Conservation (phyloP, 1,140 invertebrate genomes). For the Druon quercuslanigerum region DNA sequence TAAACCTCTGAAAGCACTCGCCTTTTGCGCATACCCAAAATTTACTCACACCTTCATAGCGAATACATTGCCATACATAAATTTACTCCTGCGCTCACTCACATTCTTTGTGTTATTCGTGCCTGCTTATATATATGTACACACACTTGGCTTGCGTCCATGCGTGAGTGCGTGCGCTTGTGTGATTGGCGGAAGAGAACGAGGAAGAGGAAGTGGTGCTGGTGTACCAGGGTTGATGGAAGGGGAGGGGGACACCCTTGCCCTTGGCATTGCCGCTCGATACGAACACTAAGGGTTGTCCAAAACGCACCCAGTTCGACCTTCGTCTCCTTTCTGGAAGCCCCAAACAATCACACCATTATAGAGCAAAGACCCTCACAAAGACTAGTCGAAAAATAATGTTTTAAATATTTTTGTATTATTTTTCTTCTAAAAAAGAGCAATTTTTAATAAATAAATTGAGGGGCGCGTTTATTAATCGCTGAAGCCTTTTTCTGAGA, state of each 20-base stretch:
- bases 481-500: too few relatives aligned
- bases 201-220: conserved; percentile 60
- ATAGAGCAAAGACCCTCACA: too few relatives aligned
- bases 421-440: too few relatives aligned
- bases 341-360: neutral
- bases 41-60: too few relatives aligned
- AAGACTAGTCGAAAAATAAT: too few relatives aligned
- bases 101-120: too few relatives aligned
- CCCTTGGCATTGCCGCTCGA: conserved; percentile 77
- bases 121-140: too few relatives aligned
- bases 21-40: neutral
- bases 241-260: conserved; percentile 71
- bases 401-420: too few relatives aligned
- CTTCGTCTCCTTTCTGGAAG: neutral
- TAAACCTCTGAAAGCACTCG: neutral
- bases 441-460: too few relatives aligned
- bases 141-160: conserved; percentile 33
- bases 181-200: conserved; percentile 60
- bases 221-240: conserved; percentile 39
- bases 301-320: conserved; percentile 60
- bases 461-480: too few relatives aligned
- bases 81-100: too few relatives aligned
- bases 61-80: too few relatives aligned
- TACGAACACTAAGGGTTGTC: conserved; percentile 74
- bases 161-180: conserved; percentile 42